Evolutionary conservation across 2,797 vertebrate species (phyloP), one percentile per base, ranked within the genome.

Genomic region (Nannoperca australis): DNA sequence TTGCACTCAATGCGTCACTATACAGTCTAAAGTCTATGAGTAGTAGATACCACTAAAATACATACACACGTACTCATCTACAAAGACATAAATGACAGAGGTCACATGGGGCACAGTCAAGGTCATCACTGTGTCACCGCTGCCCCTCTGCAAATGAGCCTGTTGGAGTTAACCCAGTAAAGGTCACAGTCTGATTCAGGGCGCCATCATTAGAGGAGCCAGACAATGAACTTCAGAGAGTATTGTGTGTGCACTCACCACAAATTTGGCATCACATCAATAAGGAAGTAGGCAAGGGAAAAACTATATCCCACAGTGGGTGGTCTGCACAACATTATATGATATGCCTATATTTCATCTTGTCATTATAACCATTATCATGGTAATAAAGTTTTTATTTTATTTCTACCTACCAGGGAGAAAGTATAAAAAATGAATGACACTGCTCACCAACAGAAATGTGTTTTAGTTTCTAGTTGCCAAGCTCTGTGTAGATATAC

Each of bases 221-320:
- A 87, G 69, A 88, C 89, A 91, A 89, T 85, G 72, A 86, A 85
- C 74, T 71, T 85, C 75, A 78, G 70, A 79, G 15, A 51, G 42
- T 53, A 47, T n/a, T 76, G 64, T 73, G 66, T 76, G 62, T 49
- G 24, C 51, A 54, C 64, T 70, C 61, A 72, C 80, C 74, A 82
- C 78, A 88, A 76, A 78, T 73, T 83, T 91, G 89, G 86, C 77
- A 66, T 56, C 49, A 18, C 54, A 59, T 88, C 81, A 89, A 82
- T 89, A 82, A 70, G 17, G 58, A 78, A 73, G 60, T 22, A 30
- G 53, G 20, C 59, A 30, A 12, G 40, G 59, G 13, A n/a, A 34
- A 22, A 42, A 59, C 63, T 22, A 51, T 54, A 75, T 44, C 40
- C 45, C 56, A 44, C 6, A 5, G 53, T 83, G 82, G 85, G 90